These are phyloP conservation scores for Leucoraja ocellata DNA, from an alignment of 2,797 vertebrate species.

Conservation along the genomic window DNA sequence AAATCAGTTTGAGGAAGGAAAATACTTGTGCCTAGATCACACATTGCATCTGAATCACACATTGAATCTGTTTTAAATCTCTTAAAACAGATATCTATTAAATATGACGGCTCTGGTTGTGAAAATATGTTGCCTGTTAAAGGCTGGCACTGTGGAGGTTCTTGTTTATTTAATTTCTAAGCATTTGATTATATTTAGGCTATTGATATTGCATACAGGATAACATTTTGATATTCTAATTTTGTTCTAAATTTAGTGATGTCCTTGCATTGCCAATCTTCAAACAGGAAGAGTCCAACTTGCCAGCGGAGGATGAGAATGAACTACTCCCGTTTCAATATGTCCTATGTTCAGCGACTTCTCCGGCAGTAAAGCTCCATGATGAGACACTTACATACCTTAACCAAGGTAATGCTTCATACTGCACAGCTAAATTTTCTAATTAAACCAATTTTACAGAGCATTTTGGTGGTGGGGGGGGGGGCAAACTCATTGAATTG, in stretches of 20 bases:
- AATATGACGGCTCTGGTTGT: too few species aligned
- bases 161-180: neutral
- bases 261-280: slow-evolving; percentile 95
- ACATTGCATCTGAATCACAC: neutral
- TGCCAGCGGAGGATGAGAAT: slow-evolving; percentile 80
- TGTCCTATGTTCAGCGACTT: slow-evolving; percentile 91
- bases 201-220: neutral
- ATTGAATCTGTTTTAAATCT: neutral
- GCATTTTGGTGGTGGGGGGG: neutral
- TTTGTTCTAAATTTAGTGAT: slow-evolving; percentile 65
- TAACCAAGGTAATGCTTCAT: slow-evolving; percentile 80
- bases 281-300: slow-evolving; percentile 94
- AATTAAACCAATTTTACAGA: neutral
- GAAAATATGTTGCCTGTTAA: neutral
- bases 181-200: neutral
- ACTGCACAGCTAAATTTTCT: neutral
- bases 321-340: slow-evolving; percentile 96
- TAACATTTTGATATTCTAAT: slow-evolving; percentile 20
- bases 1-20: neutral
- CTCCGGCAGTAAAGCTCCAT: slow-evolving; percentile 90
- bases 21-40: neutral
- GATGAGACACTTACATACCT: slow-evolving; percentile 97
- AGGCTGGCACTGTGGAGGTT: neutral
- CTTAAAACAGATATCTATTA: too few species aligned
- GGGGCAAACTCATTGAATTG: neutral